Percentiles rank a stretch among this genome's conserved stretches.
phyloP scores from a whole-genome alignment of 2,888 invertebrate species.

The Suillia variegata region DNA sequence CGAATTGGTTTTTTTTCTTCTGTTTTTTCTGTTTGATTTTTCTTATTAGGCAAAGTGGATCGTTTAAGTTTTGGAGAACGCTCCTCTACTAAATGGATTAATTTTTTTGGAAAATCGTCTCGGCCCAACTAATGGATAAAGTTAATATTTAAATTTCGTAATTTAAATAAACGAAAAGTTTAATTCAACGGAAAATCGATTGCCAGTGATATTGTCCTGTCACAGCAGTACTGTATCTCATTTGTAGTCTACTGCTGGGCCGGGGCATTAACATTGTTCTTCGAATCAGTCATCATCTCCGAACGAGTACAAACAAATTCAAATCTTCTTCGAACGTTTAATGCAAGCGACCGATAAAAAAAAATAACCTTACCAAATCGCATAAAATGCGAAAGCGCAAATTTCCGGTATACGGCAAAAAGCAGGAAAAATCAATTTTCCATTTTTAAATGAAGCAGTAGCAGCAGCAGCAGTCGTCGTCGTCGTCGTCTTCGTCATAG shows the following conservation, averaged over 20 bases:
- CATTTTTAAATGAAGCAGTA: constrained; percentile 54
- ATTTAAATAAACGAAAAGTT: too few species aligned
- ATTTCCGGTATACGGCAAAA: constrained; percentile 41
- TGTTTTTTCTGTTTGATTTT: too few species aligned
- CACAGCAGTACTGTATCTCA: constrained; percentile 86
- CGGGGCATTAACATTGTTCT: constrained; percentile 82
- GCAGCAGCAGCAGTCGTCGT: constrained; percentile 24
- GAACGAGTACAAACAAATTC: background rate
- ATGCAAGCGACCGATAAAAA: background rate
- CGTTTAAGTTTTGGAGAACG: too few species aligned
- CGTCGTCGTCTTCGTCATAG: too few species aligned
- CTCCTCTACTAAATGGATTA: too few species aligned
- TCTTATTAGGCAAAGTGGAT: too few species aligned
- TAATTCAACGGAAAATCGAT: constrained; percentile 48
- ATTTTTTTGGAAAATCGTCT: too few species aligned
- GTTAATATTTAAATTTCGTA: too few species aligned
- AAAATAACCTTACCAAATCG: background rate
- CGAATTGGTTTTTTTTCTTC: too few species aligned
- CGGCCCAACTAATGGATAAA: too few species aligned
- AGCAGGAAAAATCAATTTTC: constrained; percentile 60
- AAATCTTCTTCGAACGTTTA: too few species aligned
- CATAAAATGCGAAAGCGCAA: constrained; percentile 23
- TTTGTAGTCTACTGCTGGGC: constrained; percentile 81
- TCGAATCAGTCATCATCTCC: constrained; percentile 29
- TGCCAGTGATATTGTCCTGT: constrained; percentile 95